A percentile compares a stretch with the other conserved stretches of the same genome.
These are phyloP conservation scores for Suncus etruscus DNA, from an alignment of 2,113 vertebrate species.

Conservation along the genomic window DNA sequence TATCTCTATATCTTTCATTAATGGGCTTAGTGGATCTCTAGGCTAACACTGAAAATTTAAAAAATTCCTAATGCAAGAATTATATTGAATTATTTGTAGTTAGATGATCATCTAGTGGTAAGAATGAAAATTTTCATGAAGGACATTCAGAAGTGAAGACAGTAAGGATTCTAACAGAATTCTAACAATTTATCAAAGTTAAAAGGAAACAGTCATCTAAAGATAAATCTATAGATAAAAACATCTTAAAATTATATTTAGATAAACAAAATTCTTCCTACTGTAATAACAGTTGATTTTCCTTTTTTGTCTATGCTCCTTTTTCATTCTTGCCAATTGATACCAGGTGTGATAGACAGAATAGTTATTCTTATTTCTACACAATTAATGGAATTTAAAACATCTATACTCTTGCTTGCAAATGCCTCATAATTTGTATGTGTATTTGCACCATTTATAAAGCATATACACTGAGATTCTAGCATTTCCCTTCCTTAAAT, in stretches of 20 bases:
- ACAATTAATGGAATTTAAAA: neutral
- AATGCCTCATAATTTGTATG: neutral
- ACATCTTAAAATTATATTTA: neutral
- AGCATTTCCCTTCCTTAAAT: neutral
- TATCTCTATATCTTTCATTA: too few relatives aligned
- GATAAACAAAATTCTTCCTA: neutral
- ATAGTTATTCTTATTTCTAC: neutral
- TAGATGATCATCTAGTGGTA: slow-evolving; percentile 82
- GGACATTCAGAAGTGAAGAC: neutral
- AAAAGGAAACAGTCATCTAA: neutral
- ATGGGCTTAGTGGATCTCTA: too few relatives aligned
- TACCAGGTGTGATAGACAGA: neutral
- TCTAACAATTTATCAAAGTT: neutral
- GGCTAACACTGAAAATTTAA: too few relatives aligned
- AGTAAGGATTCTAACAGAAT: accelerated
- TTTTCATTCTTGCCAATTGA: neutral
- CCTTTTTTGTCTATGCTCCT: neutral
- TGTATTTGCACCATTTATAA: neutral
- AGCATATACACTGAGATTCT: neutral
- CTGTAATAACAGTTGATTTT: neutral
- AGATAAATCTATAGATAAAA: slow-evolving; percentile 71
- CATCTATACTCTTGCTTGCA: neutral
- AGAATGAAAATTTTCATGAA: slow-evolving; percentile 52
- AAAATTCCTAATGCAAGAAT: neutral
- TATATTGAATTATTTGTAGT: slow-evolving; percentile 74